These are phyloP conservation scores for Brenthis ino DNA, from an alignment of 2,888 invertebrate species.

Conservation along the genomic window DNA sequence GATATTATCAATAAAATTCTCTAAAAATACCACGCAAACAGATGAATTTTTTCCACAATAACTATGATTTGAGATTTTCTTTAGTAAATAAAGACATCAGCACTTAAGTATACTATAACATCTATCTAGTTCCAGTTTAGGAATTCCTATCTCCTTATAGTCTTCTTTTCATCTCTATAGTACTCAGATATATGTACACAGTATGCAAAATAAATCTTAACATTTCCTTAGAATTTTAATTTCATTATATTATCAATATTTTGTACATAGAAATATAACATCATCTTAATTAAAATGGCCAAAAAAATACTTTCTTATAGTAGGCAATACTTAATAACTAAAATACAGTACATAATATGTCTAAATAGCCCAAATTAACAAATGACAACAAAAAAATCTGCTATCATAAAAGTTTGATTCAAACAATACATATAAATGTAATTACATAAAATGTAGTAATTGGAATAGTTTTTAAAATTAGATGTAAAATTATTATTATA, in stretches of 20 bases:
- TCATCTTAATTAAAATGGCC: conserved; percentile 20
- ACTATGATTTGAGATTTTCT: conserved; percentile 4
- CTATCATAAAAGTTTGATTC: not conserved
- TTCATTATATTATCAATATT: conserved; percentile 13
- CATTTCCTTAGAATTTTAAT: conserved; percentile 9
- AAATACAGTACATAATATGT: conserved; percentile 1
- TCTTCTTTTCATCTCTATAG: not conserved
- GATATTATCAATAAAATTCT: conserved; percentile 2
- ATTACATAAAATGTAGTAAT: not conserved
- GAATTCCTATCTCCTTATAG: not conserved
- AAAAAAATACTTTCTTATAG: conserved; percentile 19
- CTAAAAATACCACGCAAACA: conserved; percentile 9
- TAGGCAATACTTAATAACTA: conserved; percentile 18
- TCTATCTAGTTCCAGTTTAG: conserved; percentile 1
- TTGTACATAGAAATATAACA: conserved; percentile 21
- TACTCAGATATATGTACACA: conserved; percentile 5
- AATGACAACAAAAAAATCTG: not conserved
- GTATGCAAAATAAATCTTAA: conserved; percentile 17
- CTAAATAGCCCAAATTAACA: conserved; percentile 10
- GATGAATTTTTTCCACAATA: not conserved
- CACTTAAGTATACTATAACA: conserved; percentile 2
- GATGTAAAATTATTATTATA: not conserved
- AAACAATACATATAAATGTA: not conserved
- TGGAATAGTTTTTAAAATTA: conserved; percentile 7
- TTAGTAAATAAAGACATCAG: conserved; percentile 8